A percentile compares a stretch with the other conserved stretches of the same genome.
phyloP scores from a whole-genome alignment of 2,888 invertebrate genomes.

The Coelinius sp. region DNA sequence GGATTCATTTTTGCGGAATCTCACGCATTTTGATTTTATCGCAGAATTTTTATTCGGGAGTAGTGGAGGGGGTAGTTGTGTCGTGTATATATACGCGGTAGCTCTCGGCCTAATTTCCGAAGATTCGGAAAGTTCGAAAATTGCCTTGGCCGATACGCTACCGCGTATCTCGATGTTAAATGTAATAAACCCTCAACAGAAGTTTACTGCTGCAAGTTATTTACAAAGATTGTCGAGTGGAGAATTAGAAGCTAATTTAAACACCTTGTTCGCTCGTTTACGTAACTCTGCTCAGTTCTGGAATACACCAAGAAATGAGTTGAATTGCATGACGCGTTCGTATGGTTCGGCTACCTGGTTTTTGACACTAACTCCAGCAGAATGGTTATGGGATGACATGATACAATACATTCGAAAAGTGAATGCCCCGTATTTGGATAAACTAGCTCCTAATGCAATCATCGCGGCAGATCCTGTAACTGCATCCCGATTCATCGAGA shows the following conservation, averaged over 20 bases:
- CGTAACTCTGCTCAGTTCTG: conserved; percentile 39
- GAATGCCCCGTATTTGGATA: conserved; percentile 46
- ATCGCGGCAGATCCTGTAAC: conserved; percentile 58
- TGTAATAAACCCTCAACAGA: conserved; percentile 40
- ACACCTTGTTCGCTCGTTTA: conserved; percentile 40
- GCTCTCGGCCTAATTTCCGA: too few relatives aligned
- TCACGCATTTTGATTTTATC: too few relatives aligned
- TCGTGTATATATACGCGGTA: too few relatives aligned
- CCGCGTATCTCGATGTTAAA: too few relatives aligned
- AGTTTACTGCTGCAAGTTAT: conserved; percentile 40
- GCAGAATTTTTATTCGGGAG: too few relatives aligned
- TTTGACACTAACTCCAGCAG: conserved; percentile 48
- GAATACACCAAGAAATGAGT: conserved; percentile 42
- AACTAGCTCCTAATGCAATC: conserved; percentile 52
- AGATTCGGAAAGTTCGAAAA: too few relatives aligned
- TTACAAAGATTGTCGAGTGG: conserved; percentile 38
- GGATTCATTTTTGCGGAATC: too few relatives aligned
- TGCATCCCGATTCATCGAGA: conserved; percentile 57
- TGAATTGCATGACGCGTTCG: conserved; percentile 48
- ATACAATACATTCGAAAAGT: conserved; percentile 52
- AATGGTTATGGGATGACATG: conserved; percentile 55
- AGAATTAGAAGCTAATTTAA: conserved; percentile 44
- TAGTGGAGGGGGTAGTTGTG: too few relatives aligned
- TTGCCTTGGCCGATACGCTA: too few relatives aligned
- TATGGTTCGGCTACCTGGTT: conserved; percentile 53